phyloP scores from a whole-genome alignment of 2,113 vertebrate genomes.

The Microtus montanus region DNA sequence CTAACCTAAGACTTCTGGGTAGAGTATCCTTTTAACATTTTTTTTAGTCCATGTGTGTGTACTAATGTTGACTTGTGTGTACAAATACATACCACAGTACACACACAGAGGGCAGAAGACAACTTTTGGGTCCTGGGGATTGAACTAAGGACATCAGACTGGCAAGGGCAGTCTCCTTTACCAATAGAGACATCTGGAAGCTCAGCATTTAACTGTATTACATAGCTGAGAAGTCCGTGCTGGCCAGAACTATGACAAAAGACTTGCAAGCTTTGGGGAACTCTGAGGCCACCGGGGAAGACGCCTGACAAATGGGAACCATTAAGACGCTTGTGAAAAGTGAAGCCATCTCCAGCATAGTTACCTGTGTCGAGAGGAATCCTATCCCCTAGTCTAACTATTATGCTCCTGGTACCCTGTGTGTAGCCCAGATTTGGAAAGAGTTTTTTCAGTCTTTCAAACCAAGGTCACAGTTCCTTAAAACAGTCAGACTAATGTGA shows the following conservation, averaged over 20 bases:
- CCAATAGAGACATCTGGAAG: background rate
- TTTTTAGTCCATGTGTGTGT: background rate
- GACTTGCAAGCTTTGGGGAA: constrained; percentile 3
- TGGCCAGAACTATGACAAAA: background rate
- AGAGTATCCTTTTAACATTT: background rate
- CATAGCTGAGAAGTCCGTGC: background rate
- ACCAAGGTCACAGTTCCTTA: constrained; percentile 18
- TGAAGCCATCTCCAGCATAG: background rate
- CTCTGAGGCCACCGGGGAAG: background rate
- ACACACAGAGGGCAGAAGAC: background rate
- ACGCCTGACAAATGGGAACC: background rate
- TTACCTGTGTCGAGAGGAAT: background rate
- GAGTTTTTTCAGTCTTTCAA: constrained; percentile 42
- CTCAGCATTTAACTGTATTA: background rate
- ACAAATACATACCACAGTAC: background rate
- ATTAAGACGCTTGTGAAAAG: background rate
- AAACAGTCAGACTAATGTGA: constrained; percentile 39
- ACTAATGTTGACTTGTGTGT: background rate
- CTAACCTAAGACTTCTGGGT: background rate
- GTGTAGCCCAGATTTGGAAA: constrained; percentile 3
- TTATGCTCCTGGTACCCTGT: background rate
- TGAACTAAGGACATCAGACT: background rate
- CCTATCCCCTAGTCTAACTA: background rate
- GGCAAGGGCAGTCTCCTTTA: background rate
- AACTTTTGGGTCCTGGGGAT: background rate